A percentile compares a stretch with the other conserved stretches of the same genome.
phyloP scores from a whole-genome alignment of 2,797 vertebrate genomes.

The Myotis daubentonii region DNA sequence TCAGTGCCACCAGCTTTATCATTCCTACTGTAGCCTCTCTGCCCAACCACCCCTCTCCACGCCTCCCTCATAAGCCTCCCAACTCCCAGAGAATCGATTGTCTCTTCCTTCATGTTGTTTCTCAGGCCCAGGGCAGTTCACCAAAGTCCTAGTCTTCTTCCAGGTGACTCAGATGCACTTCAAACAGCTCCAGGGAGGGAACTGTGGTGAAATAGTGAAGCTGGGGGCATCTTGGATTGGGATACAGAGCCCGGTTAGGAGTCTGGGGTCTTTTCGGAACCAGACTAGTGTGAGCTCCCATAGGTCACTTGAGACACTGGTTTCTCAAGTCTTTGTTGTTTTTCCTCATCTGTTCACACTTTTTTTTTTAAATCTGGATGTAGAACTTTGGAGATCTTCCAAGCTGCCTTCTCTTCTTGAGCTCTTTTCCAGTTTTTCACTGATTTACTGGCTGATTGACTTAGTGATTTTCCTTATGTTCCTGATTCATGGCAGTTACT shows the following conservation, averaged over 20 bases:
- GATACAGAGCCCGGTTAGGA: neutral
- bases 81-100: constrained; percentile 14
- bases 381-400: neutral
- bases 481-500: neutral
- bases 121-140: neutral
- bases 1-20: neutral
- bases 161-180: constrained; percentile 55
- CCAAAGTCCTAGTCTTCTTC: neutral
- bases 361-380: neutral
- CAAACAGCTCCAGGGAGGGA: neutral
- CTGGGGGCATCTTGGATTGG: fast-evolving
- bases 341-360: neutral
- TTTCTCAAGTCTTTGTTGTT: neutral
- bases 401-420: neutral
- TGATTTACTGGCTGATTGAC: neutral
- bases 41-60: neutral
- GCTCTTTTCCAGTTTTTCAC: neutral
- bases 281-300: neutral
- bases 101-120: neutral
- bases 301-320: neutral
- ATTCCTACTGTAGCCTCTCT: neutral
- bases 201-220: neutral
- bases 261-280: neutral
- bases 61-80: neutral
- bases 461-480: neutral